These are phyloP conservation scores for Cyrtorhinus lividipennis DNA, from an alignment of 1,140 invertebrate species.

Conservation along the genomic window DNA sequence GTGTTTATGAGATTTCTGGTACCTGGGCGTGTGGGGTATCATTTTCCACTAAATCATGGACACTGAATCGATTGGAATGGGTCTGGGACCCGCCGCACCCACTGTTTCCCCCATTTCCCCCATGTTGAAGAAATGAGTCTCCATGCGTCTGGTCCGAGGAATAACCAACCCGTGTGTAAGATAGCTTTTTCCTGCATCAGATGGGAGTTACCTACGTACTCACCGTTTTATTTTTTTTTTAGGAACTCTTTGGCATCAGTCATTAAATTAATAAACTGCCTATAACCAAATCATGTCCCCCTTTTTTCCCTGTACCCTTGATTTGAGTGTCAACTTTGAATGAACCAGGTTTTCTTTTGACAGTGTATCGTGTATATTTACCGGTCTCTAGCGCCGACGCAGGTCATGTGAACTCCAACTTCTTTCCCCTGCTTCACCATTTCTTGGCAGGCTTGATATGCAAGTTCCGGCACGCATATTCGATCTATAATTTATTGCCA, in stretches of 20 bases:
- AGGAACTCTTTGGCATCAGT: not conserved
- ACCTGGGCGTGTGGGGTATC: too few species aligned
- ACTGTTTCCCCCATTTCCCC: too few species aligned
- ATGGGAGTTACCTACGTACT: not conserved
- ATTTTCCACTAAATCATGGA: too few species aligned
- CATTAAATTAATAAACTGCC: too few species aligned
- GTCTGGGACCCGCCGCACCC: too few species aligned
- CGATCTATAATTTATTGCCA: slow-evolving; percentile 36
- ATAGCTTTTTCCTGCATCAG: not conserved
- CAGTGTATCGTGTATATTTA: slow-evolving; percentile 28
- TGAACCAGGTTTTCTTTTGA: not conserved
- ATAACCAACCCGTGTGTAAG: too few species aligned
- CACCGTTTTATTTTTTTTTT: not conserved
- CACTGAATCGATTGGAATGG: too few species aligned
- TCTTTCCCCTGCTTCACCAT: slow-evolving; percentile 47
- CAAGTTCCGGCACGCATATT: slow-evolving; percentile 50
- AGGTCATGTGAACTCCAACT: slow-evolving; percentile 43
- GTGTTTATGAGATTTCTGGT: too few species aligned
- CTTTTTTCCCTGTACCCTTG: not conserved
- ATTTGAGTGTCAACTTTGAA: not conserved
- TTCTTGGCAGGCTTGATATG: slow-evolving; percentile 42
- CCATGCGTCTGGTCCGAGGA: too few species aligned
- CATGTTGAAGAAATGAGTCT: too few species aligned
- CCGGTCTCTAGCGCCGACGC: slow-evolving; percentile 51
- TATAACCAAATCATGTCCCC: not conserved